A percentile compares a stretch with the other conserved stretches of the same genome.
Evolutionary conservation across 2,888 invertebrate species (phyloP).

Genomic region (Xanthostigma xanthostigma): DNA sequence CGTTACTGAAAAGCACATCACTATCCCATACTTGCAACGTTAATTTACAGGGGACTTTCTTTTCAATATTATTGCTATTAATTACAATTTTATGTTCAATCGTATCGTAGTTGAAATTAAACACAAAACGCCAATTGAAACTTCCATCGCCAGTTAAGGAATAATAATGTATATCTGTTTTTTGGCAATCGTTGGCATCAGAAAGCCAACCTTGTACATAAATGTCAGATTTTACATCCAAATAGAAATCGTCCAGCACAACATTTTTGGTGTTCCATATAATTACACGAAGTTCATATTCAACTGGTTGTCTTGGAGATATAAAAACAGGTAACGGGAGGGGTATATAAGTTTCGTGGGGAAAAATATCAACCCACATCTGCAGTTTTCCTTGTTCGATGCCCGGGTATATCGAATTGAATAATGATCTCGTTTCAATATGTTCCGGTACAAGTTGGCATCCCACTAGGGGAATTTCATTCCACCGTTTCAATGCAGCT

Average conservation of each 20-base stretch:
- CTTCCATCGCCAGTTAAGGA: slow-evolving; percentile 64
- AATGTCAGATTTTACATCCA: slow-evolving; percentile 64
- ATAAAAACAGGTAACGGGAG: slow-evolving; percentile 65
- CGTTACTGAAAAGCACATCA: slow-evolving; percentile 58
- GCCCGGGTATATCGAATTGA: slow-evolving; percentile 54
- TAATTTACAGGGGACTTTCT: slow-evolving; percentile 56
- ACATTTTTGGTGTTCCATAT: slow-evolving; percentile 51
- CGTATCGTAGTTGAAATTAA: slow-evolving; percentile 58
- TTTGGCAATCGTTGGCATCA: slow-evolving; percentile 49
- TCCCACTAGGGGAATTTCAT: slow-evolving; percentile 62
- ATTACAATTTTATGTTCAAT: slow-evolving; percentile 63
- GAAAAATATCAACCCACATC: slow-evolving; percentile 82
- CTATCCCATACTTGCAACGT: slow-evolving; percentile 74
- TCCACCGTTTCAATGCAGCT: slow-evolving; percentile 56
- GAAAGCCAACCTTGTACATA: slow-evolving; percentile 61
- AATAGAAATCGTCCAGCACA: slow-evolving; percentile 48
- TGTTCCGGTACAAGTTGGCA: slow-evolving; percentile 76
- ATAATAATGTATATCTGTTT: slow-evolving; percentile 72
- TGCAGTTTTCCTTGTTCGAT: slow-evolving; percentile 73
- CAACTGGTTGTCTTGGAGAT: slow-evolving; percentile 48
- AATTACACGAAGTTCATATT: slow-evolving; percentile 53
- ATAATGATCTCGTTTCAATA: slow-evolving; percentile 74
- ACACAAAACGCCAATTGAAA: slow-evolving; percentile 87
- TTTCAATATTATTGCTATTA: slow-evolving; percentile 43
- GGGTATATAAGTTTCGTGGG: slow-evolving; percentile 33